These are phyloP conservation scores for Falco concolor DNA, from an alignment of 2,797 vertebrate genomes.

Conservation along the genomic window DNA sequence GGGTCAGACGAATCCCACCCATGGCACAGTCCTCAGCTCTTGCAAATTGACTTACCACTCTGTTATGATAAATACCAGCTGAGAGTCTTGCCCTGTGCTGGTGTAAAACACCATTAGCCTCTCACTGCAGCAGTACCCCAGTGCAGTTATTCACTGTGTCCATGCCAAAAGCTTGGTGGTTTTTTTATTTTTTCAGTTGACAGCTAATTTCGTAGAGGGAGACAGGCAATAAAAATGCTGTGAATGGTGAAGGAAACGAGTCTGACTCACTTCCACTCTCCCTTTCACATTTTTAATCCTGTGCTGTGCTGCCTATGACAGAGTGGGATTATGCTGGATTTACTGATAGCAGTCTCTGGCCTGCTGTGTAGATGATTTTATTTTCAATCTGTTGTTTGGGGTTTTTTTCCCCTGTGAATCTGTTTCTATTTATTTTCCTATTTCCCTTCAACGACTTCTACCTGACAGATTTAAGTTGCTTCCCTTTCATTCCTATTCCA, in stretches of 20 bases:
- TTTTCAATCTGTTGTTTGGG: background rate
- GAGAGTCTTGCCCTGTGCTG: background rate
- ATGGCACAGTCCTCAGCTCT: background rate
- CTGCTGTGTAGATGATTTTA: conserved; percentile 2
- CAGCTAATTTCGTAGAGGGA: conserved; percentile 6
- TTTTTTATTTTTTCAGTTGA: background rate
- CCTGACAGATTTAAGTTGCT: background rate
- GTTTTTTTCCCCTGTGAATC: background rate
- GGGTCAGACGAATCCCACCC: background rate
- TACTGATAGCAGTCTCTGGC: conserved; percentile 1
- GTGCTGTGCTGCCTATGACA: background rate
- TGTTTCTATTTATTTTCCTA: conserved; percentile 16
- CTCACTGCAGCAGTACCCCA: background rate
- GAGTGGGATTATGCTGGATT: conserved; percentile 32
- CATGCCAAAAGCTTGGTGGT: background rate
- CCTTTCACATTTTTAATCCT: conserved; percentile 49
- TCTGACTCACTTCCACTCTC: conserved; percentile 55
- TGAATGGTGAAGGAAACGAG: conserved; percentile 47
- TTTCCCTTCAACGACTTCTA: background rate
- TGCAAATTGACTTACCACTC: background rate
- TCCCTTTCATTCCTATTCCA: background rate
- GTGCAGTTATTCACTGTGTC: background rate
- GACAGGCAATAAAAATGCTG: conserved; percentile 34
- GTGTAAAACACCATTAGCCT: background rate
- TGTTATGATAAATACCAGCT: background rate